phyloP scores from a whole-genome alignment of 2,888 invertebrate genomes.

The Polymixis flavicincta region DNA sequence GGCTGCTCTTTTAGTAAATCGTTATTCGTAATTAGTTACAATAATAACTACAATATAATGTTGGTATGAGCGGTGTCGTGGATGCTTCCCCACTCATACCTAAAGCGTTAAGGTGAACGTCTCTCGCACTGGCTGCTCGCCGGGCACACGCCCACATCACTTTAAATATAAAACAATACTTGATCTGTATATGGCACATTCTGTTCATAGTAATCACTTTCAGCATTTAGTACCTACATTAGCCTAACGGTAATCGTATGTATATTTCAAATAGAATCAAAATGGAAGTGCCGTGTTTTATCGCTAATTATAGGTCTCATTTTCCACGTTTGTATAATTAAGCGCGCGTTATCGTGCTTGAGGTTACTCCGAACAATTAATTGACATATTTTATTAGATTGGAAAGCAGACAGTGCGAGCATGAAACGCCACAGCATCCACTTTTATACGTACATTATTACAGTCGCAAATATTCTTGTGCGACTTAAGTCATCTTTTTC shows the following conservation, averaged over 20 bases:
- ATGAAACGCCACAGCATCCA: constrained; percentile 88
- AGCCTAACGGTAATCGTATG: constrained; percentile 39
- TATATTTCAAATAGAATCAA: constrained; percentile 43
- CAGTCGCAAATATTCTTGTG: constrained; percentile 78
- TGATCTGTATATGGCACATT: constrained; percentile 63
- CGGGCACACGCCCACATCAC: constrained; percentile 63
- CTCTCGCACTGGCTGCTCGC: constrained; percentile 83
- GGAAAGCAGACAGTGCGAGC: constrained; percentile 84
- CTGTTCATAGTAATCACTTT: constrained; percentile 54
- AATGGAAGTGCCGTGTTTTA: constrained; percentile 48
- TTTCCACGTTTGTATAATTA: constrained; percentile 40
- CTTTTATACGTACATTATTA: constrained; percentile 85
- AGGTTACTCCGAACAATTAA: constrained; percentile 77
- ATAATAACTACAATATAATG: constrained; percentile 89
- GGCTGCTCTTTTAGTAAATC: constrained; percentile 78
- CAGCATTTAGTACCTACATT: constrained; percentile 33
- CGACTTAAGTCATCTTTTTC: constrained; percentile 82
- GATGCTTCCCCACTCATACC: constrained; percentile 90
- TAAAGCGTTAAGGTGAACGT: constrained; percentile 90
- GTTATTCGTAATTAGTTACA: constrained; percentile 87
- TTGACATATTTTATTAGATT: constrained; percentile 81
- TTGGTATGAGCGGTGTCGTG: constrained; percentile 90
- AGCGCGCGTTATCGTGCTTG: constrained; percentile 52
- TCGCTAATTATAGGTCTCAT: constrained; percentile 18
- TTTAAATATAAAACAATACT: constrained; percentile 56